Percentiles rank a stretch among this genome's conserved stretches.
Conservation (phyloP, 2,888 invertebrate species). For the Drosophila villosipedis region DNA sequence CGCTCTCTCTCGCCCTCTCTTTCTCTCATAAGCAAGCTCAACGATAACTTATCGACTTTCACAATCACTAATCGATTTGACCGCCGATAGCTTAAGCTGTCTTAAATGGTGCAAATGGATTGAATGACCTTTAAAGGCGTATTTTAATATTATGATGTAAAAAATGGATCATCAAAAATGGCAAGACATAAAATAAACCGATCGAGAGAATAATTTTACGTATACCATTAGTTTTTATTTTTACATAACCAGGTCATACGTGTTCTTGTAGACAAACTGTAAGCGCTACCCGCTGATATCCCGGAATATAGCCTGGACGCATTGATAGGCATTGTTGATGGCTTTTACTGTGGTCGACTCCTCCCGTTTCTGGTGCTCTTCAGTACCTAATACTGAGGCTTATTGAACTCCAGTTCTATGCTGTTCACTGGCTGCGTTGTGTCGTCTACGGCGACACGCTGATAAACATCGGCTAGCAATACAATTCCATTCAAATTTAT, state of each 20-base stretch:
- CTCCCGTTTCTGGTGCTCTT: conserved; percentile 86
- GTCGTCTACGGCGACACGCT: too few relatives aligned
- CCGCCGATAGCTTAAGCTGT: conserved; percentile 1
- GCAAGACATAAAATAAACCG: neutral
- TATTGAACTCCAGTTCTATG: too few relatives aligned
- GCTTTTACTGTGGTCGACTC: too few relatives aligned
- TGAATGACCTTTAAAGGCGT: neutral
- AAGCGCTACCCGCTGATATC: too few relatives aligned
- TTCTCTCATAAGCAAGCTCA: neutral
- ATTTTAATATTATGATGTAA: neutral
- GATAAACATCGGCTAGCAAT: conserved; percentile 60
- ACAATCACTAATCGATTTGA: neutral
- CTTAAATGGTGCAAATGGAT: neutral
- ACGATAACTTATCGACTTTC: conserved; percentile 12
- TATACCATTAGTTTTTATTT: neutral
- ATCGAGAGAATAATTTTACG: neutral
- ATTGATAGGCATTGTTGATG: too few relatives aligned
- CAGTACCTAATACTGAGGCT: conserved; percentile 86
- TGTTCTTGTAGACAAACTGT: too few relatives aligned
- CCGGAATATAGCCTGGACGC: too few relatives aligned
- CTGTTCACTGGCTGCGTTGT: too few relatives aligned
- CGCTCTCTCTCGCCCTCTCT: neutral
- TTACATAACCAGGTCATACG: too few relatives aligned
- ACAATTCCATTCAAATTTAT: conserved; percentile 80
- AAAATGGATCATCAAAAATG: neutral